Evolutionary conservation across 2,113 vertebrate species (phyloP).

Genomic region (Menidia beryllina): DNA sequence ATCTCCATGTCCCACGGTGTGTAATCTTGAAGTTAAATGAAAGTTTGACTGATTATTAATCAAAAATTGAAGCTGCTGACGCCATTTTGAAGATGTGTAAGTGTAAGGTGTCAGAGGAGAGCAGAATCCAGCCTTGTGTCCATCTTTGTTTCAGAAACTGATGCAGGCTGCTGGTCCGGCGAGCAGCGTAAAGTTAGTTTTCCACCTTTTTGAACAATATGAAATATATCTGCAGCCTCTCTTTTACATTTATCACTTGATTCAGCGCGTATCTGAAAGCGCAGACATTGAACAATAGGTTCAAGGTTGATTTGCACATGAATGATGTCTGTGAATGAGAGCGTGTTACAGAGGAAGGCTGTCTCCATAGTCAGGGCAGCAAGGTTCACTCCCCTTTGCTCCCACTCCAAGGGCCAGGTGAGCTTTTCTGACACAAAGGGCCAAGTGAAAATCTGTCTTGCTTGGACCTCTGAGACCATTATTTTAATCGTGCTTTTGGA

Average conservation of each 20-base stretch:
- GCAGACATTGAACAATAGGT: slow-evolving; percentile 70
- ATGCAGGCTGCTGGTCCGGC: slow-evolving; percentile 17
- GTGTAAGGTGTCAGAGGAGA: no score
- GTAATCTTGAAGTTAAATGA: no score
- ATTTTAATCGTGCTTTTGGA: slow-evolving; percentile 61
- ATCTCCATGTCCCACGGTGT: no score
- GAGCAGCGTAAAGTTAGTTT: slow-evolving; percentile 12
- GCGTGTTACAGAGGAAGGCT: slow-evolving; percentile 80
- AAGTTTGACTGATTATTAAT: no score
- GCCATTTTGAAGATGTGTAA: no score
- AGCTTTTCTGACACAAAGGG: slow-evolving; percentile 79
- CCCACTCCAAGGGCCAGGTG: slow-evolving; percentile 80
- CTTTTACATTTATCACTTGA: slow-evolving; percentile 76
- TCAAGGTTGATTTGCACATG: slow-evolving; percentile 82
- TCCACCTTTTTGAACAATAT: slow-evolving; percentile 36
- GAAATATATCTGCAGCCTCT: slow-evolving; percentile 61
- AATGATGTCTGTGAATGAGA: slow-evolving; percentile 81
- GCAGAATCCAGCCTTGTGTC: no score
- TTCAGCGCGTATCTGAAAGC: slow-evolving; percentile 79
- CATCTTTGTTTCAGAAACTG: background rate
- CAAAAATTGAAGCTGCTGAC: no score
- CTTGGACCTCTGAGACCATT: slow-evolving; percentile 61
- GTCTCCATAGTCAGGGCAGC: slow-evolving; percentile 65
- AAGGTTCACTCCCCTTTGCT: slow-evolving; percentile 72
- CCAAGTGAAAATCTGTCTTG: slow-evolving; percentile 71